Evolutionary conservation across 1,140 invertebrate genomes (phyloP).

Genomic region (Cepaea nemoralis): DNA sequence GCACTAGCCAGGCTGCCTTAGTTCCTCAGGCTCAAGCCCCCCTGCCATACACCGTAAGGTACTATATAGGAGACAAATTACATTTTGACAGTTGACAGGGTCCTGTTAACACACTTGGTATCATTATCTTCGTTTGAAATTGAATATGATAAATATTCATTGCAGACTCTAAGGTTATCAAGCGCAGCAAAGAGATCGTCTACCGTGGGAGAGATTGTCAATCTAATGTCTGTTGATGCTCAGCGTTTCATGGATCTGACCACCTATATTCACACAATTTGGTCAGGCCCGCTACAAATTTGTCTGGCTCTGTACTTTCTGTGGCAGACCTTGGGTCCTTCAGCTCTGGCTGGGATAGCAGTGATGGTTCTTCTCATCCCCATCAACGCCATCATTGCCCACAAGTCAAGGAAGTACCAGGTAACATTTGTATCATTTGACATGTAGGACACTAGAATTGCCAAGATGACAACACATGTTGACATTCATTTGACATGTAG

Average conservation of each 20-base stretch:
- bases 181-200: constrained; percentile 69
- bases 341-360: constrained; percentile 71
- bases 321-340: constrained; percentile 80
- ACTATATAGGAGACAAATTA: no score
- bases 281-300: constrained; percentile 96
- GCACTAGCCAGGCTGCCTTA: no score
- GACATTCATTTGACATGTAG: no score
- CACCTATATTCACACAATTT: constrained; percentile 92
- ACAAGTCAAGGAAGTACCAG: constrained; percentile 79
- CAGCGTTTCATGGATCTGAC: constrained; percentile 73
- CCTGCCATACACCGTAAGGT: no score
- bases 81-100: no score
- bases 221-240: constrained; percentile 76
- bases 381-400: constrained; percentile 89
- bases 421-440: no score
- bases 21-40: no score
- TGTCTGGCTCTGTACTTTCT: constrained; percentile 88
- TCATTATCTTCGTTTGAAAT: no score
- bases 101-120: no score
- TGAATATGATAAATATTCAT: constrained; percentile 12
- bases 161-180: constrained; percentile 64
- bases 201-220: constrained; percentile 78
- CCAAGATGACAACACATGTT: no score
- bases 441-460: no score
- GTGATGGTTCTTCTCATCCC: constrained; percentile 73